A percentile compares a stretch with the other conserved stretches of the same genome.
Evolutionary conservation across 2,888 invertebrate species (phyloP).

Genomic region (Apamea monoglypha): DNA sequence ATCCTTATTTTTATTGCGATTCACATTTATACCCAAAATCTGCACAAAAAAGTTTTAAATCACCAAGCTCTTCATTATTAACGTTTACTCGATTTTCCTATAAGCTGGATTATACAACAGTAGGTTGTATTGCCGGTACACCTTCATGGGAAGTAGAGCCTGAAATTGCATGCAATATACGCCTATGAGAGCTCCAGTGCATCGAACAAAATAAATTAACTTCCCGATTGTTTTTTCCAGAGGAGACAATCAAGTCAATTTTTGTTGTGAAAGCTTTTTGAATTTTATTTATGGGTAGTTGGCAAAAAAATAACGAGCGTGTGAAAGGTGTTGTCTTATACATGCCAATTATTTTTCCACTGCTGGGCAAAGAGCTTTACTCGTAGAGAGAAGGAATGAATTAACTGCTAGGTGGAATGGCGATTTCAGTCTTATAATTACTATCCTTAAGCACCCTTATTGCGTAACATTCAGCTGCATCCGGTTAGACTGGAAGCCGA

Average conservation of each 20-base stretch:
- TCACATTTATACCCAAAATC: no score
- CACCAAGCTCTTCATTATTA: not conserved
- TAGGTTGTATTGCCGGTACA: not conserved
- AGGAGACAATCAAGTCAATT: slow-evolving; percentile 15
- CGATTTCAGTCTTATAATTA: not conserved
- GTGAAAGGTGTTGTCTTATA: not conserved
- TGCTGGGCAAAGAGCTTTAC: not conserved
- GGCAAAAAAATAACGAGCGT: not conserved
- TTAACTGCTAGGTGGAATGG: not conserved
- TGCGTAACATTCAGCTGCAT: no score
- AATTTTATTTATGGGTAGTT: slow-evolving; percentile 5
- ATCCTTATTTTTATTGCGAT: not conserved
- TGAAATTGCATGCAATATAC: slow-evolving; percentile 52
- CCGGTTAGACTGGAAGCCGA: no score
- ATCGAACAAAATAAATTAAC: slow-evolving; percentile 39
- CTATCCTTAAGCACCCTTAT: not conserved
- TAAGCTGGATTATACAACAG: slow-evolving; percentile 9
- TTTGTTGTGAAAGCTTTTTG: not conserved
- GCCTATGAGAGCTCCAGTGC: slow-evolving; percentile 7
- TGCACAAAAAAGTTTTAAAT: not conserved
- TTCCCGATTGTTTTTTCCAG: slow-evolving; percentile 32
- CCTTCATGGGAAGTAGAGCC: slow-evolving; percentile 32
- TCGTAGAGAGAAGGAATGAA: not conserved
- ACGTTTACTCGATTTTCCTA: not conserved
- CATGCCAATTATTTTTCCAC: not conserved